Evolutionary conservation across 2,797 vertebrate species (phyloP), one percentile per base, ranked within the genome.

Genomic region (Lindbergichthys nudifrons): DNA sequence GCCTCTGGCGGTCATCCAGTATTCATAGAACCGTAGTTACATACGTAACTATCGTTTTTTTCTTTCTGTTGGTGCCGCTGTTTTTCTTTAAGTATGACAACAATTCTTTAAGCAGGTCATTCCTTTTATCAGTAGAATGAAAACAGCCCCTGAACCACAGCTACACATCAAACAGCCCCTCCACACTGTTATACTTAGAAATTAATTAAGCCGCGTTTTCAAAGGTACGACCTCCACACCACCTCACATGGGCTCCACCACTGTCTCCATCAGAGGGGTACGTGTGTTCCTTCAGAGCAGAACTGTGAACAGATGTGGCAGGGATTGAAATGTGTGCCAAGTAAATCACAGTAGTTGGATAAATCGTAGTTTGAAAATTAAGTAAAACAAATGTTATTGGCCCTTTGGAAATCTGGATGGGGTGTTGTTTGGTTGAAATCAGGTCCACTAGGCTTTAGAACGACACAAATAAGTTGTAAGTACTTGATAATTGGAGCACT

Each of bases 401-500:
- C 7, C 32, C 51, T 75, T 85, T 79, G 51, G 60, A 81, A 64
- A 63, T 70, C 15, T 73, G 53, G 57, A 54, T 41, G 16, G 43
- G 61, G 53, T 58, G 63, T 65, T 69, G 5, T 68, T 54, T 65
- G 16, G 63, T 72, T 85, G 67, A 75, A 82, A 82, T 75, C 59
- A 61, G 18, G 52, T 65, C 66, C 1, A 18, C 67, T 46, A 47
- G 70, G 63, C 75, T 79, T 67, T 12, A 64, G 66, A 64, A 54
- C 57, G 68, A 63, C 73, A 67, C 81, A 81, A 80, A 87, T 76
- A 16, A 82, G 75, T 57, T 83, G 63, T 36, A 64, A 41, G 16
- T 61, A 13, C 6, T 10, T 62, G 68, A 83, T 82, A 75, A 77
- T 70, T 60, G 69, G 61, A 82, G 65, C 36, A 26, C 51, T 70